A percentile compares a stretch with the other conserved stretches of the same genome.
These are phyloP conservation scores for Drosophila subobscura DNA, from an alignment of 1,140 invertebrate species.

Conservation along the genomic window DNA sequence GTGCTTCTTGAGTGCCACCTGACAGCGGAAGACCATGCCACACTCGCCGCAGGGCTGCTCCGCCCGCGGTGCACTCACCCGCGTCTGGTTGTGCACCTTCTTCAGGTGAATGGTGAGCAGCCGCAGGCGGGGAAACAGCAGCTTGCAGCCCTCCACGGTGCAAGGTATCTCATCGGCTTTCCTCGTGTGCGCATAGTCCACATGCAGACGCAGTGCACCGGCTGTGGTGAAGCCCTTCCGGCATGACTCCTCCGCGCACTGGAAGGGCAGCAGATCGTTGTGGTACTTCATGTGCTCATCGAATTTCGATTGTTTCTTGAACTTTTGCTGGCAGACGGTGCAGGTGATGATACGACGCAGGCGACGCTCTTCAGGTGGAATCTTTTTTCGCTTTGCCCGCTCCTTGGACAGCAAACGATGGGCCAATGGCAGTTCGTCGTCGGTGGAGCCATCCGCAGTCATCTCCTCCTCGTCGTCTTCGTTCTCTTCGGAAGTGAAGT, in stretches of 20 bases:
- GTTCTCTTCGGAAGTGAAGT: constrained; percentile 3
- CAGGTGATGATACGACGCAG: constrained; percentile 52
- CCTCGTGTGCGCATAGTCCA: constrained; percentile 72
- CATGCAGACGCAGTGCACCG: constrained; percentile 68
- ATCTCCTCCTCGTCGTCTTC: constrained; percentile 7
- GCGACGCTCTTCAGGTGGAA: constrained; percentile 21
- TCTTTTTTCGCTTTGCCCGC: constrained; percentile 15
- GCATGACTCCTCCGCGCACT: constrained; percentile 62
- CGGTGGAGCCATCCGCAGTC: constrained; percentile 31
- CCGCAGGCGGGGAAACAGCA: constrained; percentile 67
- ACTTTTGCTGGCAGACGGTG: constrained; percentile 73
- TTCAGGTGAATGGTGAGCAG: constrained; percentile 76
- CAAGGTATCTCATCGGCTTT: constrained; percentile 60
- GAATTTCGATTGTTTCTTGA: constrained; percentile 65
- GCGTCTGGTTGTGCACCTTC: constrained; percentile 70
- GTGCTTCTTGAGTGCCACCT: constrained; percentile 83
- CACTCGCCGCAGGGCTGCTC: constrained; percentile 69
- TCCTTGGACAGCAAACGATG: constrained; percentile 29
- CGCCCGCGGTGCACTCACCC: constrained; percentile 41
- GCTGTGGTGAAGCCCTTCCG: constrained; percentile 75
- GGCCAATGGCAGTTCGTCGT: constrained; percentile 66
- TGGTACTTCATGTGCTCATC: constrained; percentile 81
- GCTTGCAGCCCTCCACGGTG: constrained; percentile 58
- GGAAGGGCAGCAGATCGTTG: constrained; percentile 71
- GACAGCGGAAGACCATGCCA: constrained; percentile 71